Evolutionary conservation across 2,888 invertebrate genomes (phyloP).

Genomic region (Anticlea derivata): DNA sequence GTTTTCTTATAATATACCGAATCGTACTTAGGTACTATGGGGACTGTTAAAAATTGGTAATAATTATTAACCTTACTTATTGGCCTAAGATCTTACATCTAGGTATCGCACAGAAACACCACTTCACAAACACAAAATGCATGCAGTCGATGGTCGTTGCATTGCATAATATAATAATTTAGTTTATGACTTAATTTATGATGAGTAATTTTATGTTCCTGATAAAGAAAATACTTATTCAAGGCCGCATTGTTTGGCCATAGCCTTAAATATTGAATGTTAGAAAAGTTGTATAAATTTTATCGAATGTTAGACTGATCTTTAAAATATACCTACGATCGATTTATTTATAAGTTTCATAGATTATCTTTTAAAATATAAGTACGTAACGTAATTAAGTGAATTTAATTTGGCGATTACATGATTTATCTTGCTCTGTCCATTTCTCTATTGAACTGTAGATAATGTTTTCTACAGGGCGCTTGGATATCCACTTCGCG

Average conservation of each 20-base stretch:
- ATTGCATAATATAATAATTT: not conserved
- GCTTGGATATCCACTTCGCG: constrained; percentile 51
- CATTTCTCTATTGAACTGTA: constrained; percentile 65
- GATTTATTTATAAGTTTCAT: constrained; percentile 67
- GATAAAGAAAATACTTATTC: constrained; percentile 32
- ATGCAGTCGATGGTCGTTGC: not conserved
- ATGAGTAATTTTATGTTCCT: constrained; percentile 38
- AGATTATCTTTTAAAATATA: constrained; percentile 60
- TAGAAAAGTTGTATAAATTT: constrained; percentile 60
- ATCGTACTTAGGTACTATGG: no score
- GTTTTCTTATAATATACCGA: no score
- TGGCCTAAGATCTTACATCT: not conserved
- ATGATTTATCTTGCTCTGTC: constrained; percentile 68
- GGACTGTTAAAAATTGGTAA: not conserved
- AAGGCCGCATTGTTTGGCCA: constrained; percentile 47
- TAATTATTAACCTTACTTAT: not conserved
- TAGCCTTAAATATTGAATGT: constrained; percentile 61
- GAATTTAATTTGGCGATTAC: constrained; percentile 45
- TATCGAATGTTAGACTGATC: constrained; percentile 83
- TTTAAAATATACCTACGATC: constrained; percentile 79
- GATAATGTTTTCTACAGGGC: constrained; percentile 68
- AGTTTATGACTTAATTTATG: not conserved
- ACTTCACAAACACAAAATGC: constrained; percentile 28
- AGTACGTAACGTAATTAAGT: constrained; percentile 15
- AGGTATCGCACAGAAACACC: constrained; percentile 1